phyloP scores from a whole-genome alignment of 2,888 invertebrate species.

The Augiades crinisus region DNA sequence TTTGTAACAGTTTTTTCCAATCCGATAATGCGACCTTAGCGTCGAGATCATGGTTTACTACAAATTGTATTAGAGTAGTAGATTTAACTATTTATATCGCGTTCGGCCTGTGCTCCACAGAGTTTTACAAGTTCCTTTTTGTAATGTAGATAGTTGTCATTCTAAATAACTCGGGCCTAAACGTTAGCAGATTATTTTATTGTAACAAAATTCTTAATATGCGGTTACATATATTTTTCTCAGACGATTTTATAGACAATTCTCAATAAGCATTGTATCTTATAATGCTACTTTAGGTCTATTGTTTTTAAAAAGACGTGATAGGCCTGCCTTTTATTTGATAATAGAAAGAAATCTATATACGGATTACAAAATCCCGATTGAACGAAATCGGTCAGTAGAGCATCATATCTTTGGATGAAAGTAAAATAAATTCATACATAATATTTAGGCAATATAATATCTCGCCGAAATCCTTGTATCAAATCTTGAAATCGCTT shows the following conservation, averaged over 20 bases:
- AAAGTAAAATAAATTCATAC: background rate
- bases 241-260: too few species aligned
- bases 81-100: conserved; percentile 77
- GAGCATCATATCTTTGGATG: background rate
- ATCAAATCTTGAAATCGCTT: conserved; percentile 77
- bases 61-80: conserved; percentile 81
- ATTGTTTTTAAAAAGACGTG: too few species aligned
- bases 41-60: conserved; percentile 80
- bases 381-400: too few species aligned
- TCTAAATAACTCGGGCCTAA: background rate
- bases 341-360: too few species aligned
- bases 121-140: conserved; percentile 1
- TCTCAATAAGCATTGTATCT: too few species aligned
- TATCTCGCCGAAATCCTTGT: conserved; percentile 69
- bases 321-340: too few species aligned
- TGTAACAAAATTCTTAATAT: too few species aligned
- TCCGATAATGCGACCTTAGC: conserved; percentile 80
- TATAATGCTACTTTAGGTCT: too few species aligned
- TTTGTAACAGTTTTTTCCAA: conserved; percentile 77
- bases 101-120: conserved; percentile 29
- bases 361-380: too few species aligned
- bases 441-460: conserved; percentile 47
- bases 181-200: background rate
- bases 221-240: too few species aligned
- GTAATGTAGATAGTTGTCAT: background rate